phyloP scores from a whole-genome alignment of 2,888 invertebrate genomes.

The Cyclophora albipunctata region DNA sequence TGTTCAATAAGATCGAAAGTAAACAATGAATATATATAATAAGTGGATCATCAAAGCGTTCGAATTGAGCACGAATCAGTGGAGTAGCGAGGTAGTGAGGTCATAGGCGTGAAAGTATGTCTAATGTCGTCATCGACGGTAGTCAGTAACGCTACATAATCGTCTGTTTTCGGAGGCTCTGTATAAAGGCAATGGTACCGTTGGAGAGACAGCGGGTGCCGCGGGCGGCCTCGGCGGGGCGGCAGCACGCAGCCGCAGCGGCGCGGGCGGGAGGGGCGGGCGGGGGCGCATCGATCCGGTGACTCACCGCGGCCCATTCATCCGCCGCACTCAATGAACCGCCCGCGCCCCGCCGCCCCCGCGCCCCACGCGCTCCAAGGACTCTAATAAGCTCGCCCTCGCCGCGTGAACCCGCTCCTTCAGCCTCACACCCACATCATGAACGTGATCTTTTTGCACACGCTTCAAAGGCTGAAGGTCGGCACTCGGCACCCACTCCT shows the following conservation, averaged over 20 bases:
- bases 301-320: constrained; percentile 71
- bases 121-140: constrained; percentile 15
- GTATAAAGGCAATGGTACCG: constrained; percentile 18
- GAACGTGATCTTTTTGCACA: constrained; percentile 38
- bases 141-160: constrained; percentile 10
- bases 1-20: too few species aligned
- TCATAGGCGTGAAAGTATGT: constrained; percentile 16
- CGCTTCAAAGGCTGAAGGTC: constrained; percentile 7
- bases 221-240: constrained; percentile 9
- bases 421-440: constrained; percentile 49
- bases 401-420: constrained; percentile 50
- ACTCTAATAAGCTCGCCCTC: constrained; percentile 59
- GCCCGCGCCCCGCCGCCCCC: constrained; percentile 36
- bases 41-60: too few species aligned
- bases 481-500: constrained; percentile 27
- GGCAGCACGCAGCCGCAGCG: constrained; percentile 26
- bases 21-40: too few species aligned
- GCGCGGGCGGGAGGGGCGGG: constrained; percentile 21
- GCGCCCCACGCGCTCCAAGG: constrained; percentile 50
- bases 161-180: constrained; percentile 7
- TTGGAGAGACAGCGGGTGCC: not conserved
- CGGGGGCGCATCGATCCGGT: constrained; percentile 59
- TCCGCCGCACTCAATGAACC: constrained; percentile 70
- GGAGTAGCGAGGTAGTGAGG: constrained; percentile 2
- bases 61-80: too few species aligned